phyloP scores from a whole-genome alignment of 2,797 vertebrate genomes.

The Acanthurus tractus region DNA sequence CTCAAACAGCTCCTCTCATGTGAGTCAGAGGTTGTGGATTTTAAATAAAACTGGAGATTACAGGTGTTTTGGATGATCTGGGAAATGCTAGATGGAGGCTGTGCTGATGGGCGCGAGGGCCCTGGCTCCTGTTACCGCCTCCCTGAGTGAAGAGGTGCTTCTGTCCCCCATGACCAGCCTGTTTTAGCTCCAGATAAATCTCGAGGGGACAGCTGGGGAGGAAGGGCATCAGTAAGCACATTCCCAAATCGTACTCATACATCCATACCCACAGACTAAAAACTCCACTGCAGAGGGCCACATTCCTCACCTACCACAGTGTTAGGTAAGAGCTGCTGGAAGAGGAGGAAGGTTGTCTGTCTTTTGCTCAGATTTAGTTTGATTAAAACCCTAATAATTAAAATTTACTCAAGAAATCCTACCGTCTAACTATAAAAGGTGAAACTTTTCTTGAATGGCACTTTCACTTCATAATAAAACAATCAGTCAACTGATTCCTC shows the following conservation, averaged over 20 bases:
- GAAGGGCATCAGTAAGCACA: conserved; percentile 82
- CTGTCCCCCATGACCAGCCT: conserved; percentile 63
- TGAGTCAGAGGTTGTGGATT: conserved; percentile 43
- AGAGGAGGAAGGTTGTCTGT: neutral
- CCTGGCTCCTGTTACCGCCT: conserved; percentile 75
- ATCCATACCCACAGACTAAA: conserved; percentile 67
- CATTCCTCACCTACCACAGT: conserved; percentile 62
- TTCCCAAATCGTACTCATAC: conserved; percentile 73
- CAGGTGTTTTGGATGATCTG: conserved; percentile 55
- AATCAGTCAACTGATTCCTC: neutral
- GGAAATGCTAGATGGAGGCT: conserved; percentile 48
- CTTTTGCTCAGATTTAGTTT: neutral
- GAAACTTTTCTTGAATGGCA: neutral
- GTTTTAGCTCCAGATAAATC: conserved; percentile 85
- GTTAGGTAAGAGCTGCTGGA: conserved; percentile 38
- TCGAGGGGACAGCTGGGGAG: conserved; percentile 80
- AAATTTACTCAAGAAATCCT: neutral
- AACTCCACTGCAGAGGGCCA: conserved; percentile 60
- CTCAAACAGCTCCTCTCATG: conserved; percentile 36
- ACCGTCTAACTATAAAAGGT: neutral
- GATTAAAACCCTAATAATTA: neutral
- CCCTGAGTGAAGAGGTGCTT: conserved; percentile 55
- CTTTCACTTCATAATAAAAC: neutral
- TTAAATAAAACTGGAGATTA: conserved; percentile 59
- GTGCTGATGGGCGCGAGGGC: conserved; percentile 26